Evolutionary conservation across 2,888 invertebrate species (phyloP).

Genomic region (Lumbricus terrestris): DNA sequence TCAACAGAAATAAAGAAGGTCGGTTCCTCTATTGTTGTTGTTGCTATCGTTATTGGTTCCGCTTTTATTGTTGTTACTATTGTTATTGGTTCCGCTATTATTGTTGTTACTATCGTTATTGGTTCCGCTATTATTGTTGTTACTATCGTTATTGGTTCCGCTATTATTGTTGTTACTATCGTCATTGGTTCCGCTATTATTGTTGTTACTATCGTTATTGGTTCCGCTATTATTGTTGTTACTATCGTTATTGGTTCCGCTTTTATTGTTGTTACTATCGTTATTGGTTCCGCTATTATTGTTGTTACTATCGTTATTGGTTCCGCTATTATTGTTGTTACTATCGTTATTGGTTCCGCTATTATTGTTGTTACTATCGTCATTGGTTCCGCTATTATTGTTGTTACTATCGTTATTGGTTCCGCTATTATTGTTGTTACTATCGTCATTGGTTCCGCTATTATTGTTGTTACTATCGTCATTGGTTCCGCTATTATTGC

Average conservation of each 20-base stretch:
- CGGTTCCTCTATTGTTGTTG: not conserved
- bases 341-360: not conserved
- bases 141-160: not conserved
- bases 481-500: not conserved
- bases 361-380: not conserved
- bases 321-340: not conserved
- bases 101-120: not conserved
- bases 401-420: not conserved
- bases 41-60: not conserved
- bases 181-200: not conserved
- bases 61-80: not conserved
- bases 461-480: not conserved
- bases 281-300: too few relatives aligned
- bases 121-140: not conserved
- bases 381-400: not conserved
- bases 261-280: too few relatives aligned
- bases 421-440: not conserved
- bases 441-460: not conserved
- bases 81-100: not conserved
- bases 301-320: not conserved
- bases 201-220: not conserved
- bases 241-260: too few relatives aligned
- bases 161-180: not conserved
- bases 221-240: not conserved
- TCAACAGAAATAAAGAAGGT: not conserved